These are phyloP conservation scores for Drosophila crucigera DNA, from an alignment of 2,888 invertebrate genomes.

Conservation along the genomic window DNA sequence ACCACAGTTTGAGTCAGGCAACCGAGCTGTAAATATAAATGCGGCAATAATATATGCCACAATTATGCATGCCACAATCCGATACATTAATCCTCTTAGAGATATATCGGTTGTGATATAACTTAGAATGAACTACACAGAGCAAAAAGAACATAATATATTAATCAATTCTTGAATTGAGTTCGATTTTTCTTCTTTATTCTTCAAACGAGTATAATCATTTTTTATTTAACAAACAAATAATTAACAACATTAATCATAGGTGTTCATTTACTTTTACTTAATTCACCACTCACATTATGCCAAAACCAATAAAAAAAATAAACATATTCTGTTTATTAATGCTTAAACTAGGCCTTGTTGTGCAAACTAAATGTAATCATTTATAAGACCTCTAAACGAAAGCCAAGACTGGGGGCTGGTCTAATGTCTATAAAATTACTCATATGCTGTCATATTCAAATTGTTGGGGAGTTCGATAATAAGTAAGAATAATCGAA, in stretches of 20 bases:
- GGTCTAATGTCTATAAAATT: slow-evolving; percentile 16
- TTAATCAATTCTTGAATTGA: not conserved
- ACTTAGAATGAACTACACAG: not conserved
- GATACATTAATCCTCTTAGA: not conserved
- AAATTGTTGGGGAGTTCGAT: slow-evolving; percentile 19
- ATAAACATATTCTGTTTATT: not conserved
- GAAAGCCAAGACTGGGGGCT: slow-evolving; percentile 15
- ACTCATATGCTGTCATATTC: slow-evolving; percentile 12
- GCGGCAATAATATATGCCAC: not conserved
- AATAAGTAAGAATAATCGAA: slow-evolving; percentile 53
- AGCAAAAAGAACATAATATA: not conserved
- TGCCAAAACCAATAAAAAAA: not conserved
- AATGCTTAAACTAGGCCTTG: not conserved
- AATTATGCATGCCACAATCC: not conserved
- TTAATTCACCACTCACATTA: not conserved
- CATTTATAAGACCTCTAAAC: not conserved
- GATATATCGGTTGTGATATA: not conserved
- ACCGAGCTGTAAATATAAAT: not conserved
- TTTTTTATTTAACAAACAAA: not conserved
- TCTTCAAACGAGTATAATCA: not conserved
- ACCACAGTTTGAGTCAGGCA: not conserved
- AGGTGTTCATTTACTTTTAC: not conserved
- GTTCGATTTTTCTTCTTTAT: not conserved
- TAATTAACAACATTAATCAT: not conserved
- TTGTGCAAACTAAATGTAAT: not conserved